Evolutionary conservation across 2,888 invertebrate species (phyloP).

Genomic region (Aporophyla lueneburgensis): DNA sequence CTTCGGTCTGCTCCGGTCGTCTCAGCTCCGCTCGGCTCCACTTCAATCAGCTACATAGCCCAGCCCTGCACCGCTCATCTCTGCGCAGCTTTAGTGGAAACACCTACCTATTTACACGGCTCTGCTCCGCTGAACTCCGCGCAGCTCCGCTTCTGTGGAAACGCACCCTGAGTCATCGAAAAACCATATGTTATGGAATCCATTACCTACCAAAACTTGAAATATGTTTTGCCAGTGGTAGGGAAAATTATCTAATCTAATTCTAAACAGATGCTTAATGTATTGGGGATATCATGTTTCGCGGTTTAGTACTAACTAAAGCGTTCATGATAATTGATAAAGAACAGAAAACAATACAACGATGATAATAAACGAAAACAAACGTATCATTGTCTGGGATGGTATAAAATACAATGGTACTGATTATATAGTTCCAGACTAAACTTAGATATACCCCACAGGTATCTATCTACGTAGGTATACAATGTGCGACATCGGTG

Average conservation of each 20-base stretch:
- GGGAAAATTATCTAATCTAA: constrained; percentile 35
- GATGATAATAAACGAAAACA: constrained; percentile 62
- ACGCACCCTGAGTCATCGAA: too few species aligned
- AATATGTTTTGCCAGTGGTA: constrained; percentile 20
- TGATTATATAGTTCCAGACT: constrained; percentile 70
- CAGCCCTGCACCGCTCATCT: too few species aligned
- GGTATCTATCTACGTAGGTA: constrained; percentile 48
- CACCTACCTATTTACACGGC: too few species aligned
- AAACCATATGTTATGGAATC: constrained; percentile 16
- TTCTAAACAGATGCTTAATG: constrained; percentile 12
- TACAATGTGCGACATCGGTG: constrained; percentile 78
- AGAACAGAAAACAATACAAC: constrained; percentile 48
- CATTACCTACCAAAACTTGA: constrained; percentile 24
- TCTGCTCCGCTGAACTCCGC: too few species aligned
- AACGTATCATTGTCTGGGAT: constrained; percentile 55
- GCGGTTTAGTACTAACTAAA: constrained; percentile 20
- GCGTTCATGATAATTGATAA: constrained; percentile 39
- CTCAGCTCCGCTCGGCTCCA: too few species aligned
- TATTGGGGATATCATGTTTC: constrained; percentile 27
- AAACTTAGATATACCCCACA: constrained; percentile 62
- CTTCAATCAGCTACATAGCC: too few species aligned
- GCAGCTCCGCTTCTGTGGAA: too few species aligned
- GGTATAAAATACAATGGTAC: constrained; percentile 74
- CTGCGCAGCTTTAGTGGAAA: too few species aligned
- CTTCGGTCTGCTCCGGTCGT: too few species aligned